Percentiles rank a stretch among this genome's conserved stretches.
Evolutionary conservation across 2,797 vertebrate species (phyloP).

Genomic region (Streptopelia turtur): DNA sequence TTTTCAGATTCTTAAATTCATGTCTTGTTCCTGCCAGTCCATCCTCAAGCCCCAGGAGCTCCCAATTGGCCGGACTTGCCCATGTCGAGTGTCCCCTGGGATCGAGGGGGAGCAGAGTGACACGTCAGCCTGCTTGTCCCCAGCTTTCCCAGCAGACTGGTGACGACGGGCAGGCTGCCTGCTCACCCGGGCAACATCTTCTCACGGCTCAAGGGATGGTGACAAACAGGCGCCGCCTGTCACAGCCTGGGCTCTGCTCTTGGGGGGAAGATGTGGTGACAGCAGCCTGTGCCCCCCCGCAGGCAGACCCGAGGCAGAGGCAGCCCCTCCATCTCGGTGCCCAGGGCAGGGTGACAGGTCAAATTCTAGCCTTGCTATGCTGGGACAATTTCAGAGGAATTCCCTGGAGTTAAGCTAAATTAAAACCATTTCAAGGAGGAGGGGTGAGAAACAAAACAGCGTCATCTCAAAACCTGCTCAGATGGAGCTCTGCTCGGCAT

Average conservation of each 20-base stretch:
- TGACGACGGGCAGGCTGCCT: background rate
- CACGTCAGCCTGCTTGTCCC: background rate
- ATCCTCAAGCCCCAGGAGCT: background rate
- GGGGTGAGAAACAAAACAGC: background rate
- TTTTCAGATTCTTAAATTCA: background rate
- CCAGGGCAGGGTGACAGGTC: background rate
- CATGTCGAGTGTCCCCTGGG: background rate
- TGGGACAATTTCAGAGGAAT: background rate
- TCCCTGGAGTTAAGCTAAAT: slow-evolving; percentile 12
- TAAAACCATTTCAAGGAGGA: background rate
- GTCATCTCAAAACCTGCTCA: background rate
- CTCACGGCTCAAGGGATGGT: background rate
- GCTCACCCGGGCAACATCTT: rapidly evolving
- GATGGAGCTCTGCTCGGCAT: background rate
- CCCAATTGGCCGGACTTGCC: rapidly evolving
- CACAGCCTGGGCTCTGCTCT: rapidly evolving
- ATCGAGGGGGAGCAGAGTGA: background rate
- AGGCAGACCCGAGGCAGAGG: background rate
- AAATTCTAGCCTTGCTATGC: background rate
- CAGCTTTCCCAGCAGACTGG: background rate
- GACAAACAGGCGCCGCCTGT: background rate
- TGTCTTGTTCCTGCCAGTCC: background rate
- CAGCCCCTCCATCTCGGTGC: background rate
- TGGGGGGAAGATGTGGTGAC: background rate
- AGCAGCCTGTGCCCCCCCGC: background rate